Evolutionary conservation across 2,797 vertebrate species (phyloP).

Genomic region (Peromyscus aztecus): DNA sequence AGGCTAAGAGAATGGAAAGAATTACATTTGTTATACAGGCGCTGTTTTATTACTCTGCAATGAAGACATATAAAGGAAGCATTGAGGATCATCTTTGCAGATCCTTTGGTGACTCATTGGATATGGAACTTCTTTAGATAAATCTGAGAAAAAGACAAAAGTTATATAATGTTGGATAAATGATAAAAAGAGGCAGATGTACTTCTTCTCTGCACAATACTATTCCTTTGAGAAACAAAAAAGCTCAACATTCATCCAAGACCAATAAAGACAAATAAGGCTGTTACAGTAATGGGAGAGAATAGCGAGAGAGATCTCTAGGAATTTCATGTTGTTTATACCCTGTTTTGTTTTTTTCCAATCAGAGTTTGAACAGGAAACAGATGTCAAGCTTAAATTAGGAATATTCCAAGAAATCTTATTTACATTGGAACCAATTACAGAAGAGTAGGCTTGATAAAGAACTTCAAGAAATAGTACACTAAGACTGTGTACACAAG

Average conservation of each 20-base stretch:
- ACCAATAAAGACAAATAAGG: neutral
- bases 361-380: slow-evolving; percentile 39
- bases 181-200: neutral
- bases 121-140: neutral
- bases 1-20: neutral
- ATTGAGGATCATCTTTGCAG: neutral
- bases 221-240: neutral
- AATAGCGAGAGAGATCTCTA: neutral
- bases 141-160: neutral
- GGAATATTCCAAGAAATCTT: slow-evolving; percentile 63
- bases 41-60: neutral
- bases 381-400: slow-evolving; percentile 64
- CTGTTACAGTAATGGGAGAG: neutral
- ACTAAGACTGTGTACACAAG: neutral
- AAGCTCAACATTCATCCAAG: neutral
- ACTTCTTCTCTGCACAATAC: neutral
- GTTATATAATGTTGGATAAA: neutral
- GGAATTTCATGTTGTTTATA: slow-evolving; percentile 9
- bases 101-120: neutral
- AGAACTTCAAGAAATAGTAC: neutral
- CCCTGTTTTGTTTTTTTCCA: slow-evolving; percentile 30
- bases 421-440: slow-evolving; percentile 47
- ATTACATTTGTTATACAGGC: neutral
- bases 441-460: slow-evolving; percentile 26
- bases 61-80: neutral